Conservation (phyloP, 2,888 invertebrate genomes). For the Diachrysia chrysitis region DNA sequence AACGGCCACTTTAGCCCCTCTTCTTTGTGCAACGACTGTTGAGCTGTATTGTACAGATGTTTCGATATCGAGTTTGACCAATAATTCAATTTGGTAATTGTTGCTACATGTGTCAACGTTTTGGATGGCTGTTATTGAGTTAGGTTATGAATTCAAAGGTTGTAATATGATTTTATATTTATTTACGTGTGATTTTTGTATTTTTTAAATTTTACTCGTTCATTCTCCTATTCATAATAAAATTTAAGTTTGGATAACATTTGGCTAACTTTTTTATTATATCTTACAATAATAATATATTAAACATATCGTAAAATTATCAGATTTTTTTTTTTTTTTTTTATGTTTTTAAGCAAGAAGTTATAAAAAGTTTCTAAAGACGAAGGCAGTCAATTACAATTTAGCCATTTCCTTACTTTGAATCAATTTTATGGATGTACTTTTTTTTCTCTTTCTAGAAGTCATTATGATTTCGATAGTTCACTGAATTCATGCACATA, state of each 20-base stretch:
- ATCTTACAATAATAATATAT: too few species aligned
- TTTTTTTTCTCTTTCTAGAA: too few species aligned
- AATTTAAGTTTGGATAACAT: too few species aligned
- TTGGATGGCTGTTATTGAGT: slow-evolving; percentile 2
- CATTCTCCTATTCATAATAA: too few species aligned
- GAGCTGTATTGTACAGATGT: slow-evolving; percentile 41
- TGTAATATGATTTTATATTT: not conserved
- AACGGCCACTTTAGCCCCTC: slow-evolving; percentile 35
- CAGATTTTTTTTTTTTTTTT: too few species aligned
- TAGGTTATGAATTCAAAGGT: not conserved
- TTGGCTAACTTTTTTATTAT: too few species aligned
- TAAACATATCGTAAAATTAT: too few species aligned
- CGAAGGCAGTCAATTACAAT: too few species aligned
- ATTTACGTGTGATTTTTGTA: slow-evolving; percentile 1
- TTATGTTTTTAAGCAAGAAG: too few species aligned
- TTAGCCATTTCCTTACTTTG: too few species aligned
- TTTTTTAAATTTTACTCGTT: slow-evolving; percentile 8
- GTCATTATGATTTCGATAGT: not conserved
- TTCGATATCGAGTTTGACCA: slow-evolving; percentile 36
- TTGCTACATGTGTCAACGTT: slow-evolving; percentile 38
- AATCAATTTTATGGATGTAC: too few species aligned
- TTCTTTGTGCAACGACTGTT: slow-evolving; percentile 31
- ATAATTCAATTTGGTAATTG: slow-evolving; percentile 51
- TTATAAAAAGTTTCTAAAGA: too few species aligned
- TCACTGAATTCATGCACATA: not conserved